Evolutionary conservation across 2,888 invertebrate genomes (phyloP), one percentile per base, ranked within the genome.

Genomic region (Gymnoscelis rufifasciata): DNA sequence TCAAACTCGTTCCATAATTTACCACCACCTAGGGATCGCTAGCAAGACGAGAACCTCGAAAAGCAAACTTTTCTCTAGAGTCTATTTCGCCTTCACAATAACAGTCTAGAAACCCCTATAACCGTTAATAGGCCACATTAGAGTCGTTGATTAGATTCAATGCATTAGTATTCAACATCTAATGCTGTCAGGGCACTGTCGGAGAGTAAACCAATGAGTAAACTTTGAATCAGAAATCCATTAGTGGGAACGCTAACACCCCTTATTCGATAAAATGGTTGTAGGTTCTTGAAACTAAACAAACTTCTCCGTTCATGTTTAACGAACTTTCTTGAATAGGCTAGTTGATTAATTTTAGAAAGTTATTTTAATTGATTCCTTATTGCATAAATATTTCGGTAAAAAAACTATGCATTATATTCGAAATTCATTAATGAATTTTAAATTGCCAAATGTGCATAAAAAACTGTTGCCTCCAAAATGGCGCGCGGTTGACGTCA

Each of bases 261-360:
- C n/a, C 6, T 14, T 15, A 14, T 14, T n/a, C 5, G n/a, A n/a
- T 15, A 33, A 10, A 33, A 8, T 31, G 24, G 10, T 28, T 35
- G n/a, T n/a, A 31, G 29, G n/a, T 40, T 7, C 15, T 40, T n/a
- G 23, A 24, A 46, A 46, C 40, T 35, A 24, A 40, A 29, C 15
- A 40, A 12, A 35, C 14, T 30, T 40, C 7, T 36, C 7, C 29
- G 19, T 33, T n/a, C 29, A 29, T 40, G 10, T 40, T 39, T 24
- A 14, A 24, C 29, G 26, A 26, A 40, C 29, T 12, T 42, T 27
- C 27, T 5, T 3, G 19, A 19, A 19, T 19, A n/a, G n/a, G n/a
- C n/a, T n/a, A n/a, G n/a, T n/a, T n/a, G n/a, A n/a, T n/a, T n/a
- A n/a, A n/a, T n/a, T n/a, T n/a, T n/a, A n/a, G n/a, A n/a, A n/a